phyloP scores from a whole-genome alignment of 2,797 vertebrate genomes.

The Decapterus maruadsi region DNA sequence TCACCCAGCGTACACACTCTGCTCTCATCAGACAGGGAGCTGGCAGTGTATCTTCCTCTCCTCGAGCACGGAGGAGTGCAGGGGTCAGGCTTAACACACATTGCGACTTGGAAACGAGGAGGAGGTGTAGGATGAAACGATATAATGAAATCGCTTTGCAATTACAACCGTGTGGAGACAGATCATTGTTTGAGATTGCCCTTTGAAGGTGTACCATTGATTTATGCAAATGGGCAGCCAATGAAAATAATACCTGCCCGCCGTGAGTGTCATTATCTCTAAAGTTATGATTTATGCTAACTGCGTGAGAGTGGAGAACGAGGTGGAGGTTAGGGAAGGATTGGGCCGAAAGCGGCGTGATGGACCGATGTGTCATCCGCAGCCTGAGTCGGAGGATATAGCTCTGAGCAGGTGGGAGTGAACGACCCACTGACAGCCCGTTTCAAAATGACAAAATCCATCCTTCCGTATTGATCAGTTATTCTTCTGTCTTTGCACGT shows the following conservation, averaged over 20 bases:
- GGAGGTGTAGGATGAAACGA: slow-evolving; percentile 71
- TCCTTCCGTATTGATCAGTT: slow-evolving; percentile 88
- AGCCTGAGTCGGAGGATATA: slow-evolving; percentile 55
- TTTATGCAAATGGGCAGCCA: slow-evolving; percentile 64
- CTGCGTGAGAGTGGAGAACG: slow-evolving; percentile 11
- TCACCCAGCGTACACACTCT: slow-evolving; percentile 61
- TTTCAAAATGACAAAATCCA: slow-evolving; percentile 90
- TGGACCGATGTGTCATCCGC: slow-evolving; percentile 63
- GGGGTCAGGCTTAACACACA: slow-evolving; percentile 65
- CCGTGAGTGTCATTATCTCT: slow-evolving; percentile 39
- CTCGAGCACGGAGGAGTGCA: slow-evolving; percentile 60
- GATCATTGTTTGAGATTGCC: slow-evolving; percentile 62
- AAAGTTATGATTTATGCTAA: slow-evolving; percentile 52
- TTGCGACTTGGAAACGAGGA: slow-evolving; percentile 62
- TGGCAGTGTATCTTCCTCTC: slow-evolving; percentile 61
- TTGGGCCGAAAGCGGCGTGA: slow-evolving; percentile 44
- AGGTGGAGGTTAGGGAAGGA: slow-evolving; percentile 32
- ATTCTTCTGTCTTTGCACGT: slow-evolving; percentile 84
- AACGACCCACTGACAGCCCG: slow-evolving; percentile 77
- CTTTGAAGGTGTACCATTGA: slow-evolving; percentile 60
- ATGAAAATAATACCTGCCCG: slow-evolving; percentile 56
- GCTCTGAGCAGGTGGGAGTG: slow-evolving; percentile 75
- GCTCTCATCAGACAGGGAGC: slow-evolving; percentile 51
- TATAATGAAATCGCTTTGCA: slow-evolving; percentile 64
- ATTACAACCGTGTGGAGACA: slow-evolving; percentile 64